Base-by-base conservation (phyloP, 2,113 vertebrate species). In the Psephotus haematonotus region DNA sequence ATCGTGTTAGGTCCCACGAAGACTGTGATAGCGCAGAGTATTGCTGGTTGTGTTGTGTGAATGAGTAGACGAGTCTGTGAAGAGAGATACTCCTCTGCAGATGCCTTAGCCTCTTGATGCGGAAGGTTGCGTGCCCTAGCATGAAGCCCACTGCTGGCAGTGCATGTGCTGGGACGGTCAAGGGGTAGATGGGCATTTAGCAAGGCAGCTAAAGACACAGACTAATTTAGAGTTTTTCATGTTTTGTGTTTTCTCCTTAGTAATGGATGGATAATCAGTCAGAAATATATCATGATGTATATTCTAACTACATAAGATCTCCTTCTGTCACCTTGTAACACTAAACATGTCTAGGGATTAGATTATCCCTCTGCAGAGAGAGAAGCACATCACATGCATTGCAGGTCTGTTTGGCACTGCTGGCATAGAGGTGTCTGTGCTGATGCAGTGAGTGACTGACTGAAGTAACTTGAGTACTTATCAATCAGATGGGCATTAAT, bases 201-300 rank as follows among this genome's bases (percentile, higher is more conserved):
- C 94, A 95, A 97, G 98, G 98, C 98, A 98, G 98, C 98, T 98
- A 98, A 95, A 86, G 97, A 97, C 15, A 59, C 92, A 85, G 97
- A 82, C 93, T 95, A 78, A 94, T 33, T 90, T 83, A 96, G 97
- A 79, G 90, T 91, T 95, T 94, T 95, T 92, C 89, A 29, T 69
- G 69, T 94, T 90, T 88, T 11, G 20, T 96, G 83, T 92, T 93
- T 94, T 94, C 85, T 93, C 94, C 76, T 87, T 92, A 95, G 90
- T 77, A 47, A 55, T 13, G 78, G 95, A 60, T 82, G 87, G 95
- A 95, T 96, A 96, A 97, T 97, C 94, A 84, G 91, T 92, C 86
- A 88, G 91, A 92, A 67, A 37, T 92, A 33, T 59, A 80, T 93
- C 70, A 80, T 23, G 52, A 10, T 82, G 89, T 90, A 53, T 80